A percentile compares a stretch with the other conserved stretches of the same genome.
Conservation (phyloP, 2,113 vertebrate species). For the Caloenas nicobarica region DNA sequence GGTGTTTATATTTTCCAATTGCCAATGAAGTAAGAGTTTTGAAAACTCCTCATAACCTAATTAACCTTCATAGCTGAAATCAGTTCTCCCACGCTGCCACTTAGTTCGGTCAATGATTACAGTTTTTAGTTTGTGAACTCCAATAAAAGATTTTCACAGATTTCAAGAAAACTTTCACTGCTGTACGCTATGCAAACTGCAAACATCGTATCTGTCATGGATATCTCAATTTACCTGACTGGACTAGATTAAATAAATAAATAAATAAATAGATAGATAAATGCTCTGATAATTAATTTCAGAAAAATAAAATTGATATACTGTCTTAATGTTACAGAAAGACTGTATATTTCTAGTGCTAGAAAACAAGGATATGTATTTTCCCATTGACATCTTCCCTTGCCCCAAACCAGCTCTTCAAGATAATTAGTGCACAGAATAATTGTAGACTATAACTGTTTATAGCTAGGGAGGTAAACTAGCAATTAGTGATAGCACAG, state of each 20-base stretch:
- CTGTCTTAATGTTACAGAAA: not conserved
- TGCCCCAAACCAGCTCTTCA: slow-evolving; percentile 39
- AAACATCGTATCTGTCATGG: not conserved
- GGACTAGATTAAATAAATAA: not conserved
- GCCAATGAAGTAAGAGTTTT: not conserved
- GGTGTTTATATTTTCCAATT: not conserved
- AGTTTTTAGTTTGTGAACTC: not conserved
- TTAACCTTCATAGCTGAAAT: not conserved
- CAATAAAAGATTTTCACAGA: not conserved
- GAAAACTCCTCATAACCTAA: not conserved
- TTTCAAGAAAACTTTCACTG: not conserved
- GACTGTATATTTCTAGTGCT: not conserved
- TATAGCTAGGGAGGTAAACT: slow-evolving; percentile 38
- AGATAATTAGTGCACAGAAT: slow-evolving; percentile 27
- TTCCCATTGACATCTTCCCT: not conserved
- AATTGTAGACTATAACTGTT: slow-evolving; percentile 43
- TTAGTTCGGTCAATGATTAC: not conserved
- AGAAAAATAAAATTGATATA: not conserved
- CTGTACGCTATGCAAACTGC: not conserved
- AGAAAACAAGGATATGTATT: not conserved
- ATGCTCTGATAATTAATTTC: not conserved
- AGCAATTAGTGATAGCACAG: slow-evolving; percentile 40
- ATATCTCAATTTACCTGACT: not conserved
- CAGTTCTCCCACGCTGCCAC: not conserved
- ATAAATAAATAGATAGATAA: not conserved